Conservation (phyloP, 2,113 vertebrate species). For the Cisticola juncidis region DNA sequence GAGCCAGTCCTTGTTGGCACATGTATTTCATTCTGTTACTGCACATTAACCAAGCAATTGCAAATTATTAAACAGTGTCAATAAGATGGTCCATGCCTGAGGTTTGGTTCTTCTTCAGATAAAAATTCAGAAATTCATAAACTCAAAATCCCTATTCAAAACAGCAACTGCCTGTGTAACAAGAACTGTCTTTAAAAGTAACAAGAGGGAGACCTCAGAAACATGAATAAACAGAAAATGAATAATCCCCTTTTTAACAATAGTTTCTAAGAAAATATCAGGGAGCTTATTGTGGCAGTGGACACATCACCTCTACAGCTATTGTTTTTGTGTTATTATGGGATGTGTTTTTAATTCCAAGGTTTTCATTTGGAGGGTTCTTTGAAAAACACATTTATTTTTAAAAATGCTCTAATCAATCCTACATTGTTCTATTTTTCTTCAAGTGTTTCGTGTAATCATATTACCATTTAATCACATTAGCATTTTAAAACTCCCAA, state of each 20-base stretch:
- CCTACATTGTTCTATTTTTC: background rate
- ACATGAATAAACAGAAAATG: background rate
- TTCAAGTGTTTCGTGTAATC: background rate
- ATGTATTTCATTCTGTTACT: background rate
- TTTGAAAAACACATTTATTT: background rate
- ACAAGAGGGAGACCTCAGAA: background rate
- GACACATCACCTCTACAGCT: background rate
- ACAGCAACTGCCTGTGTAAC: background rate
- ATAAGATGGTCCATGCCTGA: background rate
- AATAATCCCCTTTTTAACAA: background rate
- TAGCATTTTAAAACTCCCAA: background rate
- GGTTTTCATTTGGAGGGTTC: background rate
- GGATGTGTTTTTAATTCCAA: background rate
- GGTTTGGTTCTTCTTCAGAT: background rate
- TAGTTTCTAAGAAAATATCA: background rate
- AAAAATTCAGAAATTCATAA: background rate
- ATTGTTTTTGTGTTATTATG: background rate
- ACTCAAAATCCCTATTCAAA: background rate
- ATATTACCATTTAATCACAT: background rate
- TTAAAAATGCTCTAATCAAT: background rate
- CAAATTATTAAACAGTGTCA: background rate
- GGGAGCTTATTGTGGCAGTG: background rate
- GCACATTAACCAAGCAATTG: background rate
- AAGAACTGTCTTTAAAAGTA: background rate
- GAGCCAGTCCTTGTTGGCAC: background rate